phyloP scores from a whole-genome alignment of 2,888 invertebrate genomes.

The Lathronympha strigana region DNA sequence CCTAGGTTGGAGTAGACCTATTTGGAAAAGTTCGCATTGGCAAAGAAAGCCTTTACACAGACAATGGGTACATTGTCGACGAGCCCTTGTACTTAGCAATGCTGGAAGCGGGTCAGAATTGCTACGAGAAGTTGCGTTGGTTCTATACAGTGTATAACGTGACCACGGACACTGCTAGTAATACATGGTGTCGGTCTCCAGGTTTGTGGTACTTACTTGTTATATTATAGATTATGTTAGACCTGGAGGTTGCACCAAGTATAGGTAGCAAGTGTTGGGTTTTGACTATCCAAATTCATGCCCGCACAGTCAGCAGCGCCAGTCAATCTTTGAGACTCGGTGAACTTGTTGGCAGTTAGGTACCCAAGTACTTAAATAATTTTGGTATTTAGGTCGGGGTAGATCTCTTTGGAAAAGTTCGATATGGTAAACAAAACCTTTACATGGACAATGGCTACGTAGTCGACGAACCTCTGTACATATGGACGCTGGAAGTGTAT shows the following conservation, averaged over 20 bases:
- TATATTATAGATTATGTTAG: too few species aligned
- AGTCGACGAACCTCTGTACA: conserved; percentile 54
- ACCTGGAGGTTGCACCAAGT: background rate
- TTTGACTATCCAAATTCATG: too few species aligned
- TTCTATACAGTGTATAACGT: conserved; percentile 54
- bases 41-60: conserved; percentile 73
- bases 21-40: conserved; percentile 80
- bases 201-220: too few species aligned
- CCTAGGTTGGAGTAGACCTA: conserved; percentile 61
- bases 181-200: conserved; percentile 62
- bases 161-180: conserved; percentile 61
- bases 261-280: background rate
- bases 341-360: too few species aligned
- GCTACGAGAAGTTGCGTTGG: conserved; percentile 57
- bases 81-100: conserved; percentile 51
- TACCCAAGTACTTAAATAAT: too few species aligned
- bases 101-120: conserved; percentile 50
- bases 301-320: too few species aligned
- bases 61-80: conserved; percentile 71
- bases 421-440: conserved; percentile 74
- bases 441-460: conserved; percentile 78
- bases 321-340: too few species aligned
- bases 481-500: conserved; percentile 44
- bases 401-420: conserved; percentile 75
- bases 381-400: conserved; percentile 59